phyloP scores from a whole-genome alignment of 2,888 invertebrate species.

The Phengaris alcon region DNA sequence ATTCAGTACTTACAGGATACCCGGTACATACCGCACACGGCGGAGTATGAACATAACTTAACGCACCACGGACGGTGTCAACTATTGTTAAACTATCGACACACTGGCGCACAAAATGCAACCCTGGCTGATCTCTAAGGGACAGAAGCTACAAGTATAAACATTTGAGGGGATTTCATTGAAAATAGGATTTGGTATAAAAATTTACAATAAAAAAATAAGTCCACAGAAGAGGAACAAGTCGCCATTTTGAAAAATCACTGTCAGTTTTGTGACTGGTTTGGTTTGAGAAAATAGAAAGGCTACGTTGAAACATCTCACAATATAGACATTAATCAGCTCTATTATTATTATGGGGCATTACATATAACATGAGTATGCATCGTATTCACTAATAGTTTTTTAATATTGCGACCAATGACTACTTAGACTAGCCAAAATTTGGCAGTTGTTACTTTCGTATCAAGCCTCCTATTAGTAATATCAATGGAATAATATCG shows the following conservation, averaged over 20 bases:
- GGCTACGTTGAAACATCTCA: background rate
- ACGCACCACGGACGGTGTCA: background rate
- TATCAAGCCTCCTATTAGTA: no score
- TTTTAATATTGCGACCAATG: no score
- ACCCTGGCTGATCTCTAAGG: background rate
- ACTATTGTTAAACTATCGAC: slow-evolving; percentile 1
- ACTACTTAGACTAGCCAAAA: no score
- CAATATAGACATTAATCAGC: background rate
- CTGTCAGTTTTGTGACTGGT: background rate
- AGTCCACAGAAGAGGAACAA: background rate
- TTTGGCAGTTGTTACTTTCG: no score
- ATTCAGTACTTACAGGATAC: slow-evolving; percentile 44
- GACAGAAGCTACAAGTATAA: background rate
- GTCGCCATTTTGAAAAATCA: background rate
- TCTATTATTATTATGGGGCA: background rate
- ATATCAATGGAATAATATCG: no score
- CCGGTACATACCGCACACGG: slow-evolving; percentile 22
- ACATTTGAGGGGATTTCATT: background rate
- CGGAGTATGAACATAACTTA: no score
- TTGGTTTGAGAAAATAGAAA: background rate
- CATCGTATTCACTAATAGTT: no score
- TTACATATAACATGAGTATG: no score
- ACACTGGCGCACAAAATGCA: background rate
- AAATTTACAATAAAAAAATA: background rate
- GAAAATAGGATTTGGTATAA: background rate